Percentiles rank a stretch among this genome's conserved stretches.
Evolutionary conservation across 2,888 invertebrate genomes (phyloP).

Genomic region (Drosophila nigricruria): DNA sequence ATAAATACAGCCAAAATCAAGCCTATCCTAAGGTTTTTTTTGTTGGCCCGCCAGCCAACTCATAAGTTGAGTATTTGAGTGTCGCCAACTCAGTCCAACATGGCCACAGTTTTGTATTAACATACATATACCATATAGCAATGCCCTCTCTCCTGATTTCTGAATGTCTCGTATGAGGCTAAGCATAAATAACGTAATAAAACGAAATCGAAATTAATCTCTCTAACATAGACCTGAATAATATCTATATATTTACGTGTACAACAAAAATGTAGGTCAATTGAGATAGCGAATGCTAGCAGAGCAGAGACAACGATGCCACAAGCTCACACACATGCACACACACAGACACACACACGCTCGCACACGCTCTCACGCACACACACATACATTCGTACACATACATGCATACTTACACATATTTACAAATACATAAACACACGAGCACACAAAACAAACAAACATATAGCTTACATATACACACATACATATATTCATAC

Average conservation of each 20-base stretch:
- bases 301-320: constrained; percentile 37
- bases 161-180: constrained; percentile 25
- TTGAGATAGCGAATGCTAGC: constrained; percentile 83
- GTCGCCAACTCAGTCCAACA: constrained; percentile 57
- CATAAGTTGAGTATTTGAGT: constrained; percentile 20
- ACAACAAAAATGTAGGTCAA: constrained; percentile 91
- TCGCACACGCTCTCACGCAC: constrained; percentile 11
- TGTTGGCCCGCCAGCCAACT: constrained; percentile 49
- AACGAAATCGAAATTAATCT: constrained; percentile 84
- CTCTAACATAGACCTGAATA: constrained; percentile 96
- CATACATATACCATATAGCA: constrained; percentile 25
- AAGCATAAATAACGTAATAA: constrained; percentile 59
- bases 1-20: constrained; percentile 56
- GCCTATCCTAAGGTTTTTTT: constrained; percentile 74
- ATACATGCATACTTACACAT: no score
- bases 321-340: constrained; percentile 12
- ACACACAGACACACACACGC: constrained; percentile 14
- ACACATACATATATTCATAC: constrained; percentile 6
- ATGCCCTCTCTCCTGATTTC: constrained; percentile 11
- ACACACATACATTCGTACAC: no score
- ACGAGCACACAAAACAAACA: not conserved
- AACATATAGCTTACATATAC: not conserved
- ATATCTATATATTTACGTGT: constrained; percentile 83
- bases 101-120: constrained; percentile 70
- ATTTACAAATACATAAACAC: no score